Evolutionary conservation across 2,113 vertebrate genomes (phyloP).

Genomic region (Scatophagus argus): DNA sequence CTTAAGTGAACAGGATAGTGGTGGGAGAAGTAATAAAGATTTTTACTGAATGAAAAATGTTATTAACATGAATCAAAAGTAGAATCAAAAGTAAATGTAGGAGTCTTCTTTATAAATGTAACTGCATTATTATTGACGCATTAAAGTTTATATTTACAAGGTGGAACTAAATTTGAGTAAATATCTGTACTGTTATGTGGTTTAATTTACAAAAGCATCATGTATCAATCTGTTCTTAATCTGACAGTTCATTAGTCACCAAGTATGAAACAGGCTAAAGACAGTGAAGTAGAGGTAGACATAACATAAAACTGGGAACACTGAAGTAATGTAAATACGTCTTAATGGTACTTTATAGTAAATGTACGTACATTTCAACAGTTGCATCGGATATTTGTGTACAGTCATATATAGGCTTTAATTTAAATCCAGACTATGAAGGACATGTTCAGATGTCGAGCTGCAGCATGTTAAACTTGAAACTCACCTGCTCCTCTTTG

Average conservation of each 20-base stretch:
- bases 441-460: not conserved
- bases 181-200: not conserved
- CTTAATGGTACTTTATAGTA: not conserved
- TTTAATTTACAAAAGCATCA: not conserved
- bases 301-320: not conserved
- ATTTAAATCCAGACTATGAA: not conserved
- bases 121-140: not conserved
- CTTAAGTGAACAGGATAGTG: not conserved
- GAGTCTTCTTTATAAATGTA: not conserved
- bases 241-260: not conserved
- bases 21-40: not conserved
- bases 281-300: not conserved
- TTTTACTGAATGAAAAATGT: not conserved
- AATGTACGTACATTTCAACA: not conserved
- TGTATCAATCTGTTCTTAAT: not conserved
- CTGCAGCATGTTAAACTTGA: slow-evolving; percentile 11
- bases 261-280: not conserved
- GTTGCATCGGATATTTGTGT: too few relatives aligned
- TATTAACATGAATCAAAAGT: too few relatives aligned
- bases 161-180: not conserved
- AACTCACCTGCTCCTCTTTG: slow-evolving; percentile 1
- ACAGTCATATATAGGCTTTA: not conserved
- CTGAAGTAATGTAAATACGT: not conserved
- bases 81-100: too few relatives aligned
- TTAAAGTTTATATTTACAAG: not conserved